phyloP scores from a whole-genome alignment of 2,797 vertebrate genomes.

The Danio albolineatus region DNA sequence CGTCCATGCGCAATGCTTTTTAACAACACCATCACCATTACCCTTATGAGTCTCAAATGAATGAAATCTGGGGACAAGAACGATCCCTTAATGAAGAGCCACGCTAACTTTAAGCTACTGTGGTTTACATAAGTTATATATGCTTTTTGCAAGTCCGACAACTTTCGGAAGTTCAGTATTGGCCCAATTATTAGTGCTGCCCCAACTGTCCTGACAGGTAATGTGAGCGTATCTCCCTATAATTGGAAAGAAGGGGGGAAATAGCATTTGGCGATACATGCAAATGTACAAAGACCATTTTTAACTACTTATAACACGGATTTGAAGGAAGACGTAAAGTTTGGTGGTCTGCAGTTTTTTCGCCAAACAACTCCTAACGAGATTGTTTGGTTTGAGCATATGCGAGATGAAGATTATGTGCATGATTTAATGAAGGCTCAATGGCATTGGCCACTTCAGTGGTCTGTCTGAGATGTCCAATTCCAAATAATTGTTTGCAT shows the following conservation, averaged over 20 bases:
- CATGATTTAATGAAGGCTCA: conserved; percentile 50
- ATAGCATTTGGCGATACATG: conserved; percentile 32
- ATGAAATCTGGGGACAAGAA: neutral
- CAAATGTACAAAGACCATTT: conserved; percentile 36
- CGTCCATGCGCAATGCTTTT: neutral
- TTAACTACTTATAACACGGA: conserved; percentile 10
- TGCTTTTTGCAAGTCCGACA: conserved; percentile 45
- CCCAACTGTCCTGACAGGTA: conserved; percentile 58
- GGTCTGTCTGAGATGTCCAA: conserved; percentile 62
- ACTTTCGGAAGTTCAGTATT: conserved; percentile 57
- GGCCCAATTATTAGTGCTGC: conserved; percentile 59
- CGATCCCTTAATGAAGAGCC: conserved; percentile 16
- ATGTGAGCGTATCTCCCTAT: conserved; percentile 47
- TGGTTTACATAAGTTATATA: conserved; percentile 28
- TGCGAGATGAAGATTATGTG: conserved; percentile 24
- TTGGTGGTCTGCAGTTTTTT: neutral
- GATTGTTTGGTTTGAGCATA: neutral
- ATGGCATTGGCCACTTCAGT: conserved; percentile 56
- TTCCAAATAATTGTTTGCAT: conserved; percentile 65
- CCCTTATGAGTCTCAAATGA: neutral
- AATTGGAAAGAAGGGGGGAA: conserved; percentile 50
- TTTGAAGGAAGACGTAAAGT: neutral
- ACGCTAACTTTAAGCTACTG: conserved; percentile 20
- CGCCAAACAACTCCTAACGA: neutral
- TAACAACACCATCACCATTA: neutral